These are phyloP conservation scores for Tetranychus urticae DNA, from an alignment of 1,140 invertebrate species.

Conservation along the genomic window DNA sequence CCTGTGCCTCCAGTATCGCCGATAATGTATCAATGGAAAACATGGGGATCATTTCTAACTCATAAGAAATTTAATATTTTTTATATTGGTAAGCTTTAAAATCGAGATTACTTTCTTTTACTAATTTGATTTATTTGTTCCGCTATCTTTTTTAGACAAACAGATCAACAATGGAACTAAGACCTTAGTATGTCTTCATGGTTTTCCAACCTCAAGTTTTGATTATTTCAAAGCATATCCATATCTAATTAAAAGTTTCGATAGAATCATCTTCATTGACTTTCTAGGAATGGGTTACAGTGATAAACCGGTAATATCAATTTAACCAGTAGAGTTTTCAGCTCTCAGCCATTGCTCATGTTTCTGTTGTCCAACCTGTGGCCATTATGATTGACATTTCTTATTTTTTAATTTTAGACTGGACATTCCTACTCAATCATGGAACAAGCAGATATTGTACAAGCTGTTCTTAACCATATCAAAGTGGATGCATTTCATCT, in stretches of 20 bases:
- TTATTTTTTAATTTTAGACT: conserved; percentile 11
- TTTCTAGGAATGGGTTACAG: conserved; percentile 22
- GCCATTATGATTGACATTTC: neutral
- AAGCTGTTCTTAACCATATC: conserved; percentile 15
- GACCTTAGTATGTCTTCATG: conserved; percentile 19
- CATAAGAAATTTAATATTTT: conserved; percentile 15
- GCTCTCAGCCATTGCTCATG: neutral
- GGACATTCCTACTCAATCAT: conserved; percentile 17
- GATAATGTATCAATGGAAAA: conserved; percentile 13
- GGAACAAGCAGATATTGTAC: conserved; percentile 20
- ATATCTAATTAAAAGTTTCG: conserved; percentile 15
- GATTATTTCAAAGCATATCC: conserved; percentile 19
- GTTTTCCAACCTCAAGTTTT: conserved; percentile 21
- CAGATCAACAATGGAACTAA: neutral
- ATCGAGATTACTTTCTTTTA: neutral
- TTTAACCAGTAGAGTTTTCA: too few species aligned
- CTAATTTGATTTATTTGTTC: neutral
- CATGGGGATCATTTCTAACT: conserved; percentile 6
- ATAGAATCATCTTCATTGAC: conserved; percentile 18
- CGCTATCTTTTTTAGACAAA: neutral
- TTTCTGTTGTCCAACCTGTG: neutral
- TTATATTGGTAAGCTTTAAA: conserved; percentile 14
- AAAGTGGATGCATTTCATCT: conserved; percentile 16
- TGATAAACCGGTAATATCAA: conserved; percentile 20
- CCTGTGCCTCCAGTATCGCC: conserved; percentile 14